Evolutionary conservation across 92 coral and sea anemone species (phyloP), one percentile per base, ranked within the genome.

Genomic region (Galaxea fascicularis): DNA sequence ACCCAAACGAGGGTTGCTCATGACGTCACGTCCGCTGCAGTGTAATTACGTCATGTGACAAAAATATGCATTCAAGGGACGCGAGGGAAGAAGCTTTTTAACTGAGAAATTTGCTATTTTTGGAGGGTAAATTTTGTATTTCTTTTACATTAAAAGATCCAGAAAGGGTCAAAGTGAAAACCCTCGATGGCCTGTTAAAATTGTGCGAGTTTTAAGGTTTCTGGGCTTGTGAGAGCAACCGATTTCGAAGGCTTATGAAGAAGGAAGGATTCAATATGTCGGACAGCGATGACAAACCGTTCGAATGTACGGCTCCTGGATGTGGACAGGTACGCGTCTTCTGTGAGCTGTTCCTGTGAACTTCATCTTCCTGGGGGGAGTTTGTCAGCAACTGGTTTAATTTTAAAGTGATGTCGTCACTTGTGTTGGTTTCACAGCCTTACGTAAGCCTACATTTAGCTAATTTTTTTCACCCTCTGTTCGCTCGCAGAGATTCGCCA

Each of bases 11-110:
- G 98, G 98, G 82, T 81, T 15, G 1, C n/a, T 24, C 31, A 68
- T 89, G 95, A 91, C 98, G 98, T 94, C 93, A 92, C 81, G 92
- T 41, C 69, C 39, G 27, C 83, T 78, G 57, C 91, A 74, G 74
- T 88, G 93, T 94, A 88, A 94, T 94, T 94, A 94, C 98, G 98
- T 94, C 98, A 94, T 94, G 98, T 94, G 98, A 94, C 95, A 94
- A 94, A 94, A 94, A 94, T 94, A 94, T 94, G 98, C 94, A 87
- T 81, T 86, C 86, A 86, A 81, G 89, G 78, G 93, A 86, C 90
- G 92, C 88, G 75, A 71, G 79, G 89, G 62, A 82, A 84, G 88
- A 85, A 89, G 59, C 71, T 56, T 71, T 74, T 58, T 59, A 46
- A 41, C 45, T 76, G 74, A 70, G 70, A 82, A 86, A 80, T 91